A percentile compares a stretch with the other conserved stretches of the same genome.
Conservation (phyloP, 2,113 vertebrate genomes). For the Gymnarchus niloticus region DNA sequence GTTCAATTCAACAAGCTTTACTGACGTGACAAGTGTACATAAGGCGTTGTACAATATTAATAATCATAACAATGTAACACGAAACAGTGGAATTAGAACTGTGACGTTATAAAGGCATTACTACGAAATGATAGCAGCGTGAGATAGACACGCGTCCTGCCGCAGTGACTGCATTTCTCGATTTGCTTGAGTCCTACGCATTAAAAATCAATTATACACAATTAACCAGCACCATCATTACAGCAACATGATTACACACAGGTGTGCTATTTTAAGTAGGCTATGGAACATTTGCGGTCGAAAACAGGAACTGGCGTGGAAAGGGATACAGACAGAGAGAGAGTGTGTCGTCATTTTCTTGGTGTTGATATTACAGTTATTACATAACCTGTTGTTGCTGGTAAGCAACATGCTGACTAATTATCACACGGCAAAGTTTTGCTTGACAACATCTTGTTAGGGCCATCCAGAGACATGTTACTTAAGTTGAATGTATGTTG, state of each 20-base stretch:
- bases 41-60: not conserved
- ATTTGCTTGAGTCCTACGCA: not conserved
- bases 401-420: not conserved
- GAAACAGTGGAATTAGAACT: not conserved
- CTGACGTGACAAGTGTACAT: not conserved
- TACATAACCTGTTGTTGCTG: constrained; percentile 1
- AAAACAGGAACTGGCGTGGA: not conserved
- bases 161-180: not conserved
- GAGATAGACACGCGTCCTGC: not conserved
- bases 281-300: not conserved
- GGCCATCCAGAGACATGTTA: not conserved
- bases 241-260: not conserved
- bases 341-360: not conserved
- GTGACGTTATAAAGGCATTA: not conserved
- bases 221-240: constrained; percentile 17
- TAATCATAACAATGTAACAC: not conserved
- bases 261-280: not conserved
- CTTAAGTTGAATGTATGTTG: not conserved
- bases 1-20: not conserved
- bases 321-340: not conserved
- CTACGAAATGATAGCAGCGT: not conserved
- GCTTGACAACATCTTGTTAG: not conserved
- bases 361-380: not conserved
- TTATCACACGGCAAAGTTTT: not conserved
- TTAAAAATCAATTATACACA: constrained; percentile 18